These are phyloP conservation scores for Laticauda laticaudata DNA, from an alignment of 2,113 vertebrate genomes.

Conservation along the genomic window DNA sequence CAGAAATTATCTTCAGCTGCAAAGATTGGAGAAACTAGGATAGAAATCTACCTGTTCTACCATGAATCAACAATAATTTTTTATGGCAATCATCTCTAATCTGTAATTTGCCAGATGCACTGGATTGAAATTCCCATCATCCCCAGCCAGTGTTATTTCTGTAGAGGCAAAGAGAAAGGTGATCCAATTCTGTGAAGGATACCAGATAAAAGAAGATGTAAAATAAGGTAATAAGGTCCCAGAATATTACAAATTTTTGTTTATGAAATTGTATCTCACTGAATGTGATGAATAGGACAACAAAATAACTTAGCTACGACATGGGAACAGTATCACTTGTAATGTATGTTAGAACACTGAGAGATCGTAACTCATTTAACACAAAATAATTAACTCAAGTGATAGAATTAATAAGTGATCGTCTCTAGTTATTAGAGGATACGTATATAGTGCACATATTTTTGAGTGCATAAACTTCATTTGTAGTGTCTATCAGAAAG, in stretches of 20 bases:
- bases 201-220: not conserved
- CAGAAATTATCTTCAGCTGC: not conserved
- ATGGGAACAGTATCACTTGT: not conserved
- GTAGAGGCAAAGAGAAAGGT: not conserved
- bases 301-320: not conserved
- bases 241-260: not conserved
- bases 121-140: not conserved
- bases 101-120: not conserved
- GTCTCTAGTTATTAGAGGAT: not conserved
- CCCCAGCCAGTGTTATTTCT: not conserved
- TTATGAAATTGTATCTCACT: not conserved
- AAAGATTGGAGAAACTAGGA: slow-evolving; percentile 33
- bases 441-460: not conserved
- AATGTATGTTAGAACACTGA: not conserved
- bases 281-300: not conserved
- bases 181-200: not conserved
- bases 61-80: slow-evolving; percentile 4
- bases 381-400: not conserved
- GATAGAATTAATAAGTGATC: not conserved
- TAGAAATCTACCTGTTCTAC: not conserved
- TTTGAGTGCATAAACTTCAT: not conserved
- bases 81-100: not conserved
- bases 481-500: not conserved
- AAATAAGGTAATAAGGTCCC: not conserved
- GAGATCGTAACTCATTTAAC: not conserved